These are phyloP conservation scores for Drosophila pseudotakahashii DNA, from an alignment of 2,888 invertebrate genomes.

Conservation along the genomic window DNA sequence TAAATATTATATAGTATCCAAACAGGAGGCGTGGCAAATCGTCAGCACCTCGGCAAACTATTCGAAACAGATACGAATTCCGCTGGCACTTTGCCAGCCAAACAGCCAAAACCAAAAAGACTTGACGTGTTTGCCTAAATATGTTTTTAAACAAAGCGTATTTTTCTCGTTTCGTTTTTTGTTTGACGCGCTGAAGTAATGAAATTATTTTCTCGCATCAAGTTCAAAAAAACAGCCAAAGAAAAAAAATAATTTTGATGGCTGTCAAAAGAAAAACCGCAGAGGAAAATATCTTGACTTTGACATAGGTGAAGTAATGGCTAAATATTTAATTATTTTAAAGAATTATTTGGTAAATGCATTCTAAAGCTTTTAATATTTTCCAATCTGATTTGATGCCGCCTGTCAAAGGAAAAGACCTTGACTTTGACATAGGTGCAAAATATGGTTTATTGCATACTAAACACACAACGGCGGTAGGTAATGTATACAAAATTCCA, in stretches of 20 bases:
- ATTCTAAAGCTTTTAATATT: not conserved
- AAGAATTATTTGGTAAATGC: not conserved
- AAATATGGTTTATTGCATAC: constrained; percentile 16
- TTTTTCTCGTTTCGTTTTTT: constrained; percentile 37
- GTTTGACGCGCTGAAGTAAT: constrained; percentile 70
- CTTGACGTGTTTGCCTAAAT: constrained; percentile 73
- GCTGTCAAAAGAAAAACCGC: constrained; percentile 7
- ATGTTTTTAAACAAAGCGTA: constrained; percentile 54
- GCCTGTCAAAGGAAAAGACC: constrained; percentile 12
- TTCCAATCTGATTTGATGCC: too few relatives aligned
- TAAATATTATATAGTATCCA: not conserved
- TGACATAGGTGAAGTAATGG: constrained; percentile 20
- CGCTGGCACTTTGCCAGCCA: constrained; percentile 53
- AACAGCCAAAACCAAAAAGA: constrained; percentile 9
- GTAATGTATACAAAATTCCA: constrained; percentile 14
- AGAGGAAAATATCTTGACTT: constrained; percentile 30
- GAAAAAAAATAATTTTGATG: constrained; percentile 12
- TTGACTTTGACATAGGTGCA: constrained; percentile 38
- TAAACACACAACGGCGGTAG: constrained; percentile 5
- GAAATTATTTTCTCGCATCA: constrained; percentile 65
- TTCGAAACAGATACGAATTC: constrained; percentile 74
- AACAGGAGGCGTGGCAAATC: constrained; percentile 14
- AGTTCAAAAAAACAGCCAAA: constrained; percentile 58
- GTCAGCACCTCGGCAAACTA: constrained; percentile 54
- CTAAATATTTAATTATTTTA: not conserved